Evolutionary conservation across 1,140 invertebrate genomes (phyloP).

Genomic region (Asbolus verrucosus): DNA sequence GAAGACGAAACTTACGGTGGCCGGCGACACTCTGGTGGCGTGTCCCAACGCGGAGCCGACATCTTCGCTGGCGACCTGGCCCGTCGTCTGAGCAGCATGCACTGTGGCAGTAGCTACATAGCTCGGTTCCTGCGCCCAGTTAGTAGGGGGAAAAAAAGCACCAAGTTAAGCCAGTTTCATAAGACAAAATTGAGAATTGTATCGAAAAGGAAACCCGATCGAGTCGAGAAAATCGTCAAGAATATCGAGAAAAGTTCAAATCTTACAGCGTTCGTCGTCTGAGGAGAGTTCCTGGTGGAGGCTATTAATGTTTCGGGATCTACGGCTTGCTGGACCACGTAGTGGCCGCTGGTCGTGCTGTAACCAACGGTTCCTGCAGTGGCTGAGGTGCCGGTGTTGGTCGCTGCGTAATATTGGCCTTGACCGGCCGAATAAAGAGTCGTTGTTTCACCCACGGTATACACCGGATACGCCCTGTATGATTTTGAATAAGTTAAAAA

Average conservation of each 20-base stretch:
- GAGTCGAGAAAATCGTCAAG: no score
- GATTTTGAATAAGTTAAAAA: background rate
- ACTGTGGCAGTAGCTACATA: constrained; percentile 75
- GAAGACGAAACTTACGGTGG: constrained; percentile 80
- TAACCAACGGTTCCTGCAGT: constrained; percentile 73
- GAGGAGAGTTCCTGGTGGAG: constrained; percentile 72
- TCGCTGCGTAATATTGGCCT: constrained; percentile 73
- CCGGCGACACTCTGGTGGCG: constrained; percentile 88
- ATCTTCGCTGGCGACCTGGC: constrained; percentile 68
- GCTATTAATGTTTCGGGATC: constrained; percentile 67
- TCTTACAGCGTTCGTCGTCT: constrained; percentile 75
- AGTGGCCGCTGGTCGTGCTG: constrained; percentile 70
- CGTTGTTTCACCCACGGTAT: constrained; percentile 81
- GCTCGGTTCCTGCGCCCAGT: constrained; percentile 71
- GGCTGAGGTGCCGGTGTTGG: constrained; percentile 69
- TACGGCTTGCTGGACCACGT: constrained; percentile 71
- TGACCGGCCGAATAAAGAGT: constrained; percentile 78
- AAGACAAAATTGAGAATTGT: background rate
- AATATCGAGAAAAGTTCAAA: no score
- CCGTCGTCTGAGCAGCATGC: constrained; percentile 70
- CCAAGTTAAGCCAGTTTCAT: constrained; percentile 1
- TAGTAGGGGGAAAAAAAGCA: constrained; percentile 44
- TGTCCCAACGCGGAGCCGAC: constrained; percentile 78
- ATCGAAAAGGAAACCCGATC: background rate
- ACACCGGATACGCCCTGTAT: constrained; percentile 85